These are phyloP conservation scores for Drosophila ezoana DNA, from an alignment of 2,888 invertebrate species.

Conservation along the genomic window DNA sequence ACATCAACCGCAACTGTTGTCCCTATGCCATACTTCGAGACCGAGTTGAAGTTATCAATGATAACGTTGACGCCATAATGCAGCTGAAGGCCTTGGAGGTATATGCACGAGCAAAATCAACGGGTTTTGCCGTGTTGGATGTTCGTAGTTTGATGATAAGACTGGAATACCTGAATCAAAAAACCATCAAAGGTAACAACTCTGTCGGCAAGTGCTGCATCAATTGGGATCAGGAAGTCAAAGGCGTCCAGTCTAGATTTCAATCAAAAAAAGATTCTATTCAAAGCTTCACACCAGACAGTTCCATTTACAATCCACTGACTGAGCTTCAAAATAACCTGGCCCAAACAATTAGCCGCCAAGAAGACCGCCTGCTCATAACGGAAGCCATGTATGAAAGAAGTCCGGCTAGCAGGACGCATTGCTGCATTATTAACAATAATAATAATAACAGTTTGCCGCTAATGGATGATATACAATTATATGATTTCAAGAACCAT, in stretches of 20 bases:
- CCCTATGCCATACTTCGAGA: slow-evolving; percentile 46
- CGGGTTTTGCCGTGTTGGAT: slow-evolving; percentile 33
- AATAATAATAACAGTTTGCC: neutral
- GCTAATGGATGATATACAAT: neutral
- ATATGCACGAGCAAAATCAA: neutral
- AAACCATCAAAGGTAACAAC: neutral
- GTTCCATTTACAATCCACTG: neutral
- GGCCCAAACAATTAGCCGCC: neutral
- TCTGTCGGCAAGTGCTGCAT: slow-evolving; percentile 38
- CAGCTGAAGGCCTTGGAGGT: neutral
- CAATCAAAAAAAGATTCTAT: neutral
- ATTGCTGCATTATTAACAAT: neutral
- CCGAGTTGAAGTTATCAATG: slow-evolving; percentile 50
- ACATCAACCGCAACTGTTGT: slow-evolving; percentile 28
- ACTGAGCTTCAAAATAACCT: neutral
- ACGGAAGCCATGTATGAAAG: neutral
- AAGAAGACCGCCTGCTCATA: neutral
- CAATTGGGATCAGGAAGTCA: neutral
- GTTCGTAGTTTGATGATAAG: slow-evolving; percentile 24
- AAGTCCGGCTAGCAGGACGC: neutral
- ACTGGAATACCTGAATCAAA: slow-evolving; percentile 18
- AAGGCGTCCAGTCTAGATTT: neutral
- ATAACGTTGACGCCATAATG: slow-evolving; percentile 42
- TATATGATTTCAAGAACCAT: neutral
- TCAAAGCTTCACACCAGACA: neutral